Percentiles rank a stretch among this genome's conserved stretches.
These are phyloP conservation scores for Cricetomys ansorgei DNA, from an alignment of 2,113 vertebrate genomes.

Conservation along the genomic window DNA sequence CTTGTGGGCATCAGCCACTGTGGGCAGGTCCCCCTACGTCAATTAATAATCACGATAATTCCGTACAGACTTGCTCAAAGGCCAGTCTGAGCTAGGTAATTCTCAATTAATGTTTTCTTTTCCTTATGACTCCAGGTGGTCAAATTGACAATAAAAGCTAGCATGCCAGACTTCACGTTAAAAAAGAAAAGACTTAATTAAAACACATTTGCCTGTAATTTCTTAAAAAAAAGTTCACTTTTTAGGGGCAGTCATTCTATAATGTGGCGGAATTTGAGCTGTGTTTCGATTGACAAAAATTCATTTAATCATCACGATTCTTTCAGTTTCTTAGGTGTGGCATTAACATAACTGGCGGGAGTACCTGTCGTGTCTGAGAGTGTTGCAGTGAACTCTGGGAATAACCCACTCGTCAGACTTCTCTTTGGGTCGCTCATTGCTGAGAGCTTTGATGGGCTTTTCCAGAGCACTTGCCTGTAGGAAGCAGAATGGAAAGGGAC, in stretches of 20 bases:
- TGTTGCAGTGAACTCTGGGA: constrained; percentile 26
- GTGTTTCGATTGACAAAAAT: constrained; percentile 52
- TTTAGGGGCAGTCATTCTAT: neutral
- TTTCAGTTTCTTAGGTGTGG: constrained; percentile 60
- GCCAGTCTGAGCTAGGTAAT: neutral
- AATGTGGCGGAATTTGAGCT: constrained; percentile 10
- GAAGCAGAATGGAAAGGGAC: constrained; percentile 55
- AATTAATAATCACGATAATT: neutral
- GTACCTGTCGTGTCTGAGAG: constrained; percentile 34
- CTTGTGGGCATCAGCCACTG: neutral
- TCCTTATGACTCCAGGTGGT: neutral
- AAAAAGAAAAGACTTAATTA: neutral
- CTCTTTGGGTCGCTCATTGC: constrained; percentile 37
- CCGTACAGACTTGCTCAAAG: neutral
- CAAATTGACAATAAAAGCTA: neutral
- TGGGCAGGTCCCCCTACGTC: neutral
- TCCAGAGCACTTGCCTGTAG: constrained; percentile 61
- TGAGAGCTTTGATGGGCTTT: constrained; percentile 80
- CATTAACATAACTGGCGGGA: constrained; percentile 41
- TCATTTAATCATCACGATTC: constrained; percentile 40
- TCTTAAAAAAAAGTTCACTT: constrained; percentile 32
- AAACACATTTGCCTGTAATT: neutral
- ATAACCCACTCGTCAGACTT: neutral
- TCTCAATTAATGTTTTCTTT: neutral
- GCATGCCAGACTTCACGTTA: neutral